Evolutionary conservation across 2,888 invertebrate species (phyloP).

Genomic region (Pterostichus madidus): DNA sequence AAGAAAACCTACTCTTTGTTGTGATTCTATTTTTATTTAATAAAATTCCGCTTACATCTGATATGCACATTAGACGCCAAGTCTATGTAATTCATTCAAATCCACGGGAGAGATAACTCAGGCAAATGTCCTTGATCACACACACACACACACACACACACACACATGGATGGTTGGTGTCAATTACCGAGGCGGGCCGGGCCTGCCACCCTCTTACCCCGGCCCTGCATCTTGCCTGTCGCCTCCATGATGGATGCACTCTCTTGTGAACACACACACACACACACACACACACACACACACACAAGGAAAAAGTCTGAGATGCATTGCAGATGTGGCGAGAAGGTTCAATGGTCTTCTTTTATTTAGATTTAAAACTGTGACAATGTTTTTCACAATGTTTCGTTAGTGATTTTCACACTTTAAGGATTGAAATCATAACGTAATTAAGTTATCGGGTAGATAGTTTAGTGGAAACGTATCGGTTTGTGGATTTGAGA

Average conservation of each 20-base stretch:
- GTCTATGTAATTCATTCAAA: no score
- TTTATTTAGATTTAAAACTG: not conserved
- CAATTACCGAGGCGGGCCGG: constrained; percentile 4
- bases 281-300: constrained; percentile 1
- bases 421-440: no score
- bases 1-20: no score
- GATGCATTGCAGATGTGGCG: constrained; percentile 47
- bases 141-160: not conserved
- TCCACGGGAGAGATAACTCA: no score
- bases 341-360: constrained; percentile 16
- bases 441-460: no score
- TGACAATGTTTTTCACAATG: no score
- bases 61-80: no score
- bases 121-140: constrained; percentile 25
- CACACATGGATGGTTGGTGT: constrained; percentile 11
- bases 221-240: constrained; percentile 40
- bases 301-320: not conserved
- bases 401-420: no score
- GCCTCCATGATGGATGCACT: constrained; percentile 49
- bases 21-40: no score
- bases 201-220: not conserved
- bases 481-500: no score
- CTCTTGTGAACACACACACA: constrained; percentile 13
- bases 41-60: no score
- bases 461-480: no score